phyloP scores from a whole-genome alignment of 2,888 invertebrate species.

The Rhyacophila evoluta region DNA sequence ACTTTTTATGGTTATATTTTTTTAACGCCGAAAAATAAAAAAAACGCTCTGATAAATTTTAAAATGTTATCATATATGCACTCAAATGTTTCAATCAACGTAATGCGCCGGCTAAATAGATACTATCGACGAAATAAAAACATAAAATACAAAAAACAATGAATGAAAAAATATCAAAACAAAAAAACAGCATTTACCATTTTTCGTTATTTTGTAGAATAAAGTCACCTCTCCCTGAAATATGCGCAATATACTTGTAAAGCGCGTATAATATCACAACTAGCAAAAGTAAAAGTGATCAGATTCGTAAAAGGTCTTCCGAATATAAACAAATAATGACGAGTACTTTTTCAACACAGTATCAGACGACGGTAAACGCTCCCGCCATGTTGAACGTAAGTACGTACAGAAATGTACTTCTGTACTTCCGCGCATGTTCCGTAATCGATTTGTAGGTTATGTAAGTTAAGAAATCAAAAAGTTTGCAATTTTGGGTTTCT shows the following conservation, averaged over 20 bases:
- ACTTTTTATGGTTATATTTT: conserved; percentile 67
- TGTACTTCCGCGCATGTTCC: conserved; percentile 51
- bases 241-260: background rate
- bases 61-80: background rate
- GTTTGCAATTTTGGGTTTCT: conserved; percentile 43
- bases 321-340: conserved; percentile 44
- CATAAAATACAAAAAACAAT: conserved; percentile 43
- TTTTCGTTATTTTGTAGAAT: conserved; percentile 58
- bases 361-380: conserved; percentile 63
- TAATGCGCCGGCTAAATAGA: background rate
- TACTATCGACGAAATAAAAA: conserved; percentile 10
- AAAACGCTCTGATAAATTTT: conserved; percentile 63
- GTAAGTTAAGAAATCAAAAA: conserved; percentile 51
- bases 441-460: conserved; percentile 55
- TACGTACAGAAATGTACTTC: conserved; percentile 1
- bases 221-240: background rate
- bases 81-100: background rate
- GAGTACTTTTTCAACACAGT: conserved; percentile 33
- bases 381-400: conserved; percentile 66
- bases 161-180: conserved; percentile 71
- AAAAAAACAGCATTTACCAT: conserved; percentile 73
- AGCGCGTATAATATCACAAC: background rate
- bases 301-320: background rate
- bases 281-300: background rate
- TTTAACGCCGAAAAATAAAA: conserved; percentile 66